phyloP scores from a whole-genome alignment of 2,113 vertebrate genomes.

The Talpa occidentalis region DNA sequence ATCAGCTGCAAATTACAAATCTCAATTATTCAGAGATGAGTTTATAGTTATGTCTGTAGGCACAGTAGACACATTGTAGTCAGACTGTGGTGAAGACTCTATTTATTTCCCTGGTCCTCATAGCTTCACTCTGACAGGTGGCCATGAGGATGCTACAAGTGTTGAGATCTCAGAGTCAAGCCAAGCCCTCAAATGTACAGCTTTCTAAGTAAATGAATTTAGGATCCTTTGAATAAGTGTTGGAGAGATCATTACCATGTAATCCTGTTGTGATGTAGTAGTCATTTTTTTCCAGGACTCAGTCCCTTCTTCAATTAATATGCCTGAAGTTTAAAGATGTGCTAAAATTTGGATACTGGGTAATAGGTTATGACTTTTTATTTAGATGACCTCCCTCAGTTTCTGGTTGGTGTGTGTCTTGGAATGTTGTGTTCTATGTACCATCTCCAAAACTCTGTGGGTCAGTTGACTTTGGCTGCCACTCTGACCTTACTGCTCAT shows the following conservation, averaged over 20 bases:
- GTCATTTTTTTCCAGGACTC: not conserved
- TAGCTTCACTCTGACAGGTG: not conserved
- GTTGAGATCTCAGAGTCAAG: not conserved
- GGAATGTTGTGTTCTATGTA: not conserved
- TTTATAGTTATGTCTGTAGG: not conserved
- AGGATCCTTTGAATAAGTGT: not conserved
- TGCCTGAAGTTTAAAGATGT: not conserved
- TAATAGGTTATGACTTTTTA: not conserved
- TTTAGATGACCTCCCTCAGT: not conserved
- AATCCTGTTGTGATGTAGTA: not conserved
- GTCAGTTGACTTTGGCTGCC: not conserved
- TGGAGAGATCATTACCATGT: not conserved
- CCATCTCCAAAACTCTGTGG: not conserved
- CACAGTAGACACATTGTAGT: not conserved
- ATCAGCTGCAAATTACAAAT: not conserved
- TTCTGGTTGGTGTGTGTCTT: not conserved
- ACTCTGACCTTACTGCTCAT: not conserved
- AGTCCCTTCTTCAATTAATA: not conserved
- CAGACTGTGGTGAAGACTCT: not conserved
- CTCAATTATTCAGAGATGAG: not conserved
- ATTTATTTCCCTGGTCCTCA: not conserved
- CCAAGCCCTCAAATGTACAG: not conserved
- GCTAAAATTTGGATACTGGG: not conserved
- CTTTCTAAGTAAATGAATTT: not conserved
- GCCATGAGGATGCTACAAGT: too few relatives aligned